Evolutionary conservation across 2,797 vertebrate genomes (phyloP).

Genomic region (Sebastes wilsoni): DNA sequence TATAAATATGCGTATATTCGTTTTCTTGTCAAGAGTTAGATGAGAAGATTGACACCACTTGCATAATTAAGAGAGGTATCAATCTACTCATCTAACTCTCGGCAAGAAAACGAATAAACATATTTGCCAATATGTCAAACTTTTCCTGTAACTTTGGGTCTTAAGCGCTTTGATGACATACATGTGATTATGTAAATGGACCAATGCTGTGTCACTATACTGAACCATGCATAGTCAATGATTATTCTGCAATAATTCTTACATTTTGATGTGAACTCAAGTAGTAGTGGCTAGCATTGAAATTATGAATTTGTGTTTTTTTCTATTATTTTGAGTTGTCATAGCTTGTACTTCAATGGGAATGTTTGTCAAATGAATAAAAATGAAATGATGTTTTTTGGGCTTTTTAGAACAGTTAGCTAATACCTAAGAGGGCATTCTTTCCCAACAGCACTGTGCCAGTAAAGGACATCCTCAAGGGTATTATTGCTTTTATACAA

Average conservation of each 20-base stretch:
- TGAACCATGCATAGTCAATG: constrained; percentile 57
- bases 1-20: not conserved
- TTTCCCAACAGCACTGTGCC: constrained; percentile 30
- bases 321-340: constrained; percentile 43
- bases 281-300: constrained; percentile 62
- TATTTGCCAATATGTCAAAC: not conserved
- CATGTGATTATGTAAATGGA: constrained; percentile 61
- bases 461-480: constrained; percentile 43
- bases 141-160: constrained; percentile 26
- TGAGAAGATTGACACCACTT: not conserved
- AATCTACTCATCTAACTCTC: not conserved
- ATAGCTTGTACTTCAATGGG: constrained; percentile 66
- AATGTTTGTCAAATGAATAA: constrained; percentile 65
- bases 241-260: constrained; percentile 80
- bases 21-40: not conserved
- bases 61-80: no score
- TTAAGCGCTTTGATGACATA: constrained; percentile 38
- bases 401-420: constrained; percentile 38
- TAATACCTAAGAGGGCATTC: constrained; percentile 47
- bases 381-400: constrained; percentile 21
- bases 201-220: constrained; percentile 68
- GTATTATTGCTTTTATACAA: constrained; percentile 47
- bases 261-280: constrained; percentile 68
- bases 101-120: not conserved
- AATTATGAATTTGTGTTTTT: constrained; percentile 62